Conservation (phyloP, 2,113 vertebrate species). For the Canis aureus region DNA sequence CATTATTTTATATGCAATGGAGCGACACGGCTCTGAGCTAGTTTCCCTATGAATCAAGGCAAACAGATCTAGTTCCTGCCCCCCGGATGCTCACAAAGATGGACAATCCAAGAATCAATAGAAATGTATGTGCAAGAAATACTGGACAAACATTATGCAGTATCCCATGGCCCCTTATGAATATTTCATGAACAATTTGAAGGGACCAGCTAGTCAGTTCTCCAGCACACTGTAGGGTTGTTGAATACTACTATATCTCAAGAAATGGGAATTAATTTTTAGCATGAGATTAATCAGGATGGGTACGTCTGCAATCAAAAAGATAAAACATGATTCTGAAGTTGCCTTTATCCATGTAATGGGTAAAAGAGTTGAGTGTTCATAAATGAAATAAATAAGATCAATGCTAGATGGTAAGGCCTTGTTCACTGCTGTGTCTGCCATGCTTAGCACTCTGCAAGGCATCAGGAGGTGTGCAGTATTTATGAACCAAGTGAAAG, state of each 20-base stretch:
- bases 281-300: conserved; percentile 24
- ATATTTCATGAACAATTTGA: conserved; percentile 4
- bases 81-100: conserved; percentile 16
- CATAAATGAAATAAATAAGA: conserved; percentile 25
- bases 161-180: background rate
- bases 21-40: conserved; percentile 11
- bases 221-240: background rate
- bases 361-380: background rate
- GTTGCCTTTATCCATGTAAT: conserved; percentile 15
- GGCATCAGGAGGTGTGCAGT: background rate
- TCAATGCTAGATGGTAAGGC: background rate
- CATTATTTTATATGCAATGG: background rate
- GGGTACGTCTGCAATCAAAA: background rate
- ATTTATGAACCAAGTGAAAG: conserved; percentile 32
- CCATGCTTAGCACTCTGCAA: background rate
- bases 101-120: conserved; percentile 8
- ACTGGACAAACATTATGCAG: background rate
- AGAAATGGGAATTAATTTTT: conserved; percentile 8
- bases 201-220: background rate
- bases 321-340: conserved; percentile 29
- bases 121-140: background rate
- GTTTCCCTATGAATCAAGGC: background rate
- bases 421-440: background rate
- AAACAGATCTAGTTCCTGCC: background rate
- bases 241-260: conserved; percentile 31